These are phyloP conservation scores for Dolomedes plantarius DNA, from an alignment of 2,888 invertebrate species.

Conservation along the genomic window DNA sequence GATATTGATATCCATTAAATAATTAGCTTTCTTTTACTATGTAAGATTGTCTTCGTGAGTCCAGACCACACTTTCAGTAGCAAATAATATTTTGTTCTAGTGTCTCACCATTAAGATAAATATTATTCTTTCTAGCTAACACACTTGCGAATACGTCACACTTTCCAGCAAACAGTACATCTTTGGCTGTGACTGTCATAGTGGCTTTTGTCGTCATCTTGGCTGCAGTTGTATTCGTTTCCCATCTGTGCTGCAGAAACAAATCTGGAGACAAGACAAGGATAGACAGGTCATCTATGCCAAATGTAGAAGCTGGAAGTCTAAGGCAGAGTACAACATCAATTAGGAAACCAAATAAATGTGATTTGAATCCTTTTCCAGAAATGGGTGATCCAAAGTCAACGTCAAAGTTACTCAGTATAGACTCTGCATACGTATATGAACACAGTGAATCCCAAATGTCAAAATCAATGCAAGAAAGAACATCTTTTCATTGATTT, in stretches of 20 bases:
- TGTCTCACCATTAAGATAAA: too few species aligned
- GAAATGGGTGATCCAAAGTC: conserved; percentile 25
- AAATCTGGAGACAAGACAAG: not conserved
- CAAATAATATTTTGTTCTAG: too few species aligned
- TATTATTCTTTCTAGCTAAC: conserved; percentile 9
- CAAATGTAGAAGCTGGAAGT: not conserved
- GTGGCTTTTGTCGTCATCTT: conserved; percentile 20
- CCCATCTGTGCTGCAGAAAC: conserved; percentile 17
- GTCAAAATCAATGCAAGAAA: conserved; percentile 15
- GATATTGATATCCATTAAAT: too few species aligned
- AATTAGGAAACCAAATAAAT: not conserved
- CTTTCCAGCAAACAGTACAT: conserved; percentile 11
- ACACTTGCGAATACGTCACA: not conserved
- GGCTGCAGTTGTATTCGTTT: not conserved
- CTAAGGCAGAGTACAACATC: not conserved
- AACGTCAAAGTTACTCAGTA: conserved; percentile 24
- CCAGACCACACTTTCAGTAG: not conserved
- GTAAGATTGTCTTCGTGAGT: not conserved
- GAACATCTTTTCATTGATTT: conserved; percentile 12
- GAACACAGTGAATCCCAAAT: conserved; percentile 30
- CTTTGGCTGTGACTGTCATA: conserved; percentile 14
- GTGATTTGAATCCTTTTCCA: not conserved
- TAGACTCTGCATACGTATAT: not conserved
- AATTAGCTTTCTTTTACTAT: too few species aligned
- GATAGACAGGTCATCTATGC: not conserved